Conservation (phyloP, 2,113 vertebrate species). For the Acrocephalus arundinaceus region DNA sequence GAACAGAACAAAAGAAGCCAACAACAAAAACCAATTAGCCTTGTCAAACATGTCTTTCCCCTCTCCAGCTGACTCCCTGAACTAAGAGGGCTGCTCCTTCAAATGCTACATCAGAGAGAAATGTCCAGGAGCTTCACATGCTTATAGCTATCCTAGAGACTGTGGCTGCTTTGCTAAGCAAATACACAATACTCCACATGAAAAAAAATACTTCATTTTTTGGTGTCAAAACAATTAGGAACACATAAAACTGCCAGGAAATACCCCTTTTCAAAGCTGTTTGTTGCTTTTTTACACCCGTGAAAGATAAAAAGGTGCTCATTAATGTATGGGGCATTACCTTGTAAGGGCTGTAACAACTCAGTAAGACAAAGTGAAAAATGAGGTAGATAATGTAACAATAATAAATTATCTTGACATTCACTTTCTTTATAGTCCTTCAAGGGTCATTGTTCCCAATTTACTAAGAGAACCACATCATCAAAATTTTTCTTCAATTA, state of each 20-base stretch:
- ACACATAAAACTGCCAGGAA: background rate
- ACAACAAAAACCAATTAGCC: slow-evolving; percentile 19
- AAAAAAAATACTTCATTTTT: background rate
- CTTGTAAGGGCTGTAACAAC: slow-evolving; percentile 68
- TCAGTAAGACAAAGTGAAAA: slow-evolving; percentile 77
- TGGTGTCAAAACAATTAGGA: background rate
- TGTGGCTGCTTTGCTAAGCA: background rate
- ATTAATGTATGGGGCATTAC: slow-evolving; percentile 72
- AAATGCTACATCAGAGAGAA: background rate
- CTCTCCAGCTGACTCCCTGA: background rate
- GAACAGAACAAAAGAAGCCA: slow-evolving; percentile 16
- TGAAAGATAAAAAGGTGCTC: slow-evolving; percentile 49
- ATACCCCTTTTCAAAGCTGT: background rate
- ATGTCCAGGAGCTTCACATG: background rate
- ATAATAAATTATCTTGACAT: slow-evolving; percentile 89
- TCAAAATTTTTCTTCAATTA: slow-evolving; percentile 85
- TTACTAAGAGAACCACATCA: slow-evolving; percentile 85
- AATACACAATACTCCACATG: background rate
- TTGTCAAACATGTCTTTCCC: background rate
- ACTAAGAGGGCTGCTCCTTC: background rate
- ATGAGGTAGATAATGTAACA: slow-evolving; percentile 81
- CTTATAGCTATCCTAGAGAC: background rate
- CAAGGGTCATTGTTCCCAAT: slow-evolving; percentile 89
- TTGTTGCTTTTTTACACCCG: background rate
- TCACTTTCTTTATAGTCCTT: slow-evolving; percentile 85